These are phyloP conservation scores for Tethea ocularis DNA, from an alignment of 2,888 invertebrate species.

Conservation along the genomic window DNA sequence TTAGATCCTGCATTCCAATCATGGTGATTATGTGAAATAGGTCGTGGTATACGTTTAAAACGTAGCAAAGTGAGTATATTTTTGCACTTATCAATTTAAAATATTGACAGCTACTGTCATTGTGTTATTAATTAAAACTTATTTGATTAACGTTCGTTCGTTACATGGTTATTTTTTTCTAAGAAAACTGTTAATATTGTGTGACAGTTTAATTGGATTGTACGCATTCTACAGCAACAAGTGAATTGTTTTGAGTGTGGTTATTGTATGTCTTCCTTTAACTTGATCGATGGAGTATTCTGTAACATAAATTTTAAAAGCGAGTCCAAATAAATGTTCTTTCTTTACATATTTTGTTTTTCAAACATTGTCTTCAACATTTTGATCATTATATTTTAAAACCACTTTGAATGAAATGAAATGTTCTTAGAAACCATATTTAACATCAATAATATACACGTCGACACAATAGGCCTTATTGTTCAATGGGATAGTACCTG, in stretches of 20 bases:
- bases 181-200: neutral
- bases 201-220: slow-evolving; percentile 6
- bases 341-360: neutral
- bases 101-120: neutral
- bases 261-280: slow-evolving; percentile 24
- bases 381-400: neutral
- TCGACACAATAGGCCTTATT: neutral
- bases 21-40: slow-evolving; percentile 48
- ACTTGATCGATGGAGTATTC: slow-evolving; percentile 24
- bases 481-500: neutral
- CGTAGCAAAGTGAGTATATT: slow-evolving; percentile 7
- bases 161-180: neutral
- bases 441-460: neutral
- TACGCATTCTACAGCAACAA: slow-evolving; percentile 13
- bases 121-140: too few species aligned
- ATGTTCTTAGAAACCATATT: neutral
- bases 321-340: slow-evolving; percentile 13
- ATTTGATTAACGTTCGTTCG: neutral
- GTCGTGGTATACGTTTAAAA: neutral
- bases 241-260: slow-evolving; percentile 26
- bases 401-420: neutral
- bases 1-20: slow-evolving; percentile 39
- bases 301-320: slow-evolving; percentile 25
- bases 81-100: neutral
- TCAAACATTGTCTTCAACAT: neutral